Base-by-base conservation (phyloP, 2,888 invertebrate species). In the Lycocerus yunnanus region DNA sequence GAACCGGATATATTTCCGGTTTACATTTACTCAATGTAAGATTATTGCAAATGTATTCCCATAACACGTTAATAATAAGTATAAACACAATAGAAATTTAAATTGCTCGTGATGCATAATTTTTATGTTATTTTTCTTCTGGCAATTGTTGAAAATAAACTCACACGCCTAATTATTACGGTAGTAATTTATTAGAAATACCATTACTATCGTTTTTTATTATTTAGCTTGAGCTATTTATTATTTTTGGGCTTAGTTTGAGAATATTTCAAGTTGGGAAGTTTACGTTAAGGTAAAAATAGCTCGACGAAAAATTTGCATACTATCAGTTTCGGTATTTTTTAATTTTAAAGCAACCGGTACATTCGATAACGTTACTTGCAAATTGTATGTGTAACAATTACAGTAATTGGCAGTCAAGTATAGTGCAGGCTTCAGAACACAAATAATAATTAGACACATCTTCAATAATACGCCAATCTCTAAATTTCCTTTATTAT, bases 1-100 rank as follows among this genome's bases (percentile, higher is more conserved):
- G 66, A 71, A 66, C 71, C 16, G 71, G 71, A 71, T 66, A 66
- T 66, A 58, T 66, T 71, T 71, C 71, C 71, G 71, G 66, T 67
- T 63, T 18, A 63, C 61, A 18, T 63, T 43, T 43, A 43, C 43
- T 43, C 43, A 43, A 43, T 43, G 43, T 63, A 18, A 63, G 15
- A 63, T 63, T 63, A 63, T 63, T 63, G 61, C 61, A 63, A 63
- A 63, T 63, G 43, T 63, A 63, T 63, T 63, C 61, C 20, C 61
- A 63, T 63, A 20, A 63, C 20, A 63, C 61, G 20, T 63, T 18
- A 63, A 63, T 63, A 63, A 18, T 63, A 63, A 18, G 20, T 20
- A 63, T 15, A 63, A 63, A 63, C 61, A 63, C 61, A 63, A 63
- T 63, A 63, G 61, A 63, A 43, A 63, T 63, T 63, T 63, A 63